A percentile compares a stretch with the other conserved stretches of the same genome.
These are phyloP conservation scores for Acanthurus lineatus DNA, from an alignment of 2,797 vertebrate genomes.

Conservation along the genomic window DNA sequence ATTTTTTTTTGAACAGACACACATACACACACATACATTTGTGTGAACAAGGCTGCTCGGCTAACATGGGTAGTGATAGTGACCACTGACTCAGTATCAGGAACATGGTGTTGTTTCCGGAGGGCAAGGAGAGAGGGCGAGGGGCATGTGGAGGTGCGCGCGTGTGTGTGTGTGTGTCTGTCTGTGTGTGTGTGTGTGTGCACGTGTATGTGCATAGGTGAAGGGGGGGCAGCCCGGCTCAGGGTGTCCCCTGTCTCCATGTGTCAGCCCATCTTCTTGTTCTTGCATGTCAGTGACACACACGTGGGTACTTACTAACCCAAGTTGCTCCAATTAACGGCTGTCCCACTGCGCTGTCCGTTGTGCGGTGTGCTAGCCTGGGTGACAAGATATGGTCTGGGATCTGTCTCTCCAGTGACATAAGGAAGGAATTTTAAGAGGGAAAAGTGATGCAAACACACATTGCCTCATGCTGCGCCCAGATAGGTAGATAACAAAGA, in stretches of 20 bases:
- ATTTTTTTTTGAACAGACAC: conserved; percentile 19
- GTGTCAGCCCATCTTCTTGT: conserved; percentile 85
- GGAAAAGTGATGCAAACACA: conserved; percentile 79
- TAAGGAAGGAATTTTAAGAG: conserved; percentile 90
- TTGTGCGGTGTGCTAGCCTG: conserved; percentile 85
- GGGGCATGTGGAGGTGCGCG: conserved; percentile 50
- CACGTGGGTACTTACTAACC: conserved; percentile 90
- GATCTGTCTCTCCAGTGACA: conserved; percentile 95
- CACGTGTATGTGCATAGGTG: not conserved
- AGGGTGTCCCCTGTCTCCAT: conserved; percentile 85
- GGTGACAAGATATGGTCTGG: conserved; percentile 96
- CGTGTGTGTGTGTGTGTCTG: conserved; percentile 1
- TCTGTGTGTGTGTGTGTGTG: conserved; percentile 3
- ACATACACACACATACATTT: conserved; percentile 28
- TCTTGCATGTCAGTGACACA: conserved; percentile 87
- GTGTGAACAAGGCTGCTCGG: conserved; percentile 52
- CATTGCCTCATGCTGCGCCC: conserved; percentile 79
- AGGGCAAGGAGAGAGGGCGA: conserved; percentile 64
- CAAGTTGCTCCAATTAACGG: conserved; percentile 97
- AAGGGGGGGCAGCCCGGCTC: conserved; percentile 24
- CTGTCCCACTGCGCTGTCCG: conserved; percentile 94
- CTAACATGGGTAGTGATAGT: conserved; percentile 69
- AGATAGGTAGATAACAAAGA: conserved; percentile 86
- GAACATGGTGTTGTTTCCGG: conserved; percentile 80
- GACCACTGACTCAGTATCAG: conserved; percentile 74